Percentiles rank a stretch among this genome's conserved stretches.
Conservation (phyloP, 2,797 vertebrate species). For the Gobionotothen gibberifrons region DNA sequence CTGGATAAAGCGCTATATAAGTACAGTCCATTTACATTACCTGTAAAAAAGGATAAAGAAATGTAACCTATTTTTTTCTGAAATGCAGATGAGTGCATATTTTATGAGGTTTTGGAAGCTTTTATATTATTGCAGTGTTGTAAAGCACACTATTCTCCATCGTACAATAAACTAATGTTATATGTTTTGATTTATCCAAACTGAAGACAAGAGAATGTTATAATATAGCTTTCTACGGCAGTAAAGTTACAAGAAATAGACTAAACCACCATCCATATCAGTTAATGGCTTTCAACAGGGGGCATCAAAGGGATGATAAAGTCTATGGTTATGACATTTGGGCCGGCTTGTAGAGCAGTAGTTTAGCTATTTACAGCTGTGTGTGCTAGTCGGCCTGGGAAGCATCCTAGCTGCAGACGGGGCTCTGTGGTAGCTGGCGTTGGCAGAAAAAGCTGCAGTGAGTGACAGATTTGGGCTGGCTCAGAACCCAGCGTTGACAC, state of each 20-base stretch:
- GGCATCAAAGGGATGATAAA: constrained; percentile 25
- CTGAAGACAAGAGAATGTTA: constrained; percentile 6
- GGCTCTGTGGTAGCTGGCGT: constrained; percentile 58
- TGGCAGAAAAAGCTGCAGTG: constrained; percentile 71
- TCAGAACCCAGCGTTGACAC: constrained; percentile 49
- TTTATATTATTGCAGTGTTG: constrained; percentile 4
- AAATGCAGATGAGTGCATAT: constrained; percentile 35
- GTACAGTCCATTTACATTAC: background rate
- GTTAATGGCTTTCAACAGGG: constrained; percentile 25
- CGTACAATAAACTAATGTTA: background rate
- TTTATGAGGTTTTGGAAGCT: constrained; percentile 50
- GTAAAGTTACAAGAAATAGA: constrained; percentile 20
- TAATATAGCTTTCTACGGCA: background rate
- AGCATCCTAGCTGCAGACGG: constrained; percentile 52
- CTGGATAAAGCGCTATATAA: too few relatives aligned
- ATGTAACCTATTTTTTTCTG: constrained; percentile 17
- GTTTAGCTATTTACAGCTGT: constrained; percentile 44
- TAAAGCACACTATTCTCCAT: constrained; percentile 12
- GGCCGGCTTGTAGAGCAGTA: constrained; percentile 18
- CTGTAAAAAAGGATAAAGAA: too few relatives aligned
- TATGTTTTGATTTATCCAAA: constrained; percentile 6
- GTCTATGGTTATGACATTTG: constrained; percentile 20
- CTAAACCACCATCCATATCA: background rate
- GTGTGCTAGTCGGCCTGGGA: constrained; percentile 38
- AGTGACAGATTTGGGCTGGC: constrained; percentile 71